phyloP scores from a whole-genome alignment of 2,888 invertebrate species.

The Metopia argyrocephala region DNA sequence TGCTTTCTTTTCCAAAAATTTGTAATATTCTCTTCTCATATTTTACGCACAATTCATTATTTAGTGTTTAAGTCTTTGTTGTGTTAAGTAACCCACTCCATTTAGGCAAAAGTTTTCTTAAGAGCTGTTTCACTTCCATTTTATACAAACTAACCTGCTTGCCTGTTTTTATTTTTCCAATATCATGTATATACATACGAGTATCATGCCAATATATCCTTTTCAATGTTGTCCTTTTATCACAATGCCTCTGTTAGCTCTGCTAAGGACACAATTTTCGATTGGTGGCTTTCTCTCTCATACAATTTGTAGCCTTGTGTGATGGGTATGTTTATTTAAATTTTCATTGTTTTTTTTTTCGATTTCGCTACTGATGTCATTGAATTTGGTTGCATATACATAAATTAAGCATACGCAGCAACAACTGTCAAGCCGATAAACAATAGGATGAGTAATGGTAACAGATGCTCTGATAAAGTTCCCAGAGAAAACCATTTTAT shows the following conservation, averaged over 20 bases:
- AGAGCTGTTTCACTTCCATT: too few species aligned
- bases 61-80: too few species aligned
- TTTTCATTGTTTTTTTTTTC: constrained; percentile 2
- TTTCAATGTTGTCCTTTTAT: constrained; percentile 51
- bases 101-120: too few species aligned
- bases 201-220: constrained; percentile 52
- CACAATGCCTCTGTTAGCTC: constrained; percentile 15
- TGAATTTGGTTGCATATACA: constrained; percentile 42
- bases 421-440: background rate
- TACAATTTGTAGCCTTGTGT: background rate
- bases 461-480: constrained; percentile 2
- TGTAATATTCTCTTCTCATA: too few species aligned
- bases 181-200: too few species aligned
- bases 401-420: constrained; percentile 50
- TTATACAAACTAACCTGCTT: too few species aligned
- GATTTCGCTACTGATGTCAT: constrained; percentile 18
- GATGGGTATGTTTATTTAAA: background rate
- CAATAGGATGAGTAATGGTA: constrained; percentile 7
- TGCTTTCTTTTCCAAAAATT: too few species aligned
- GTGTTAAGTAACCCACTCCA: too few species aligned
- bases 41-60: too few species aligned
- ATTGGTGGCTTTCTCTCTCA: too few species aligned
- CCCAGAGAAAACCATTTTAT: background rate
- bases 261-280: constrained; percentile 23
- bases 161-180: too few species aligned